Evolutionary conservation across 92 coral and sea anemone genomes (phyloP).

Genomic region (Porites evermanni): DNA sequence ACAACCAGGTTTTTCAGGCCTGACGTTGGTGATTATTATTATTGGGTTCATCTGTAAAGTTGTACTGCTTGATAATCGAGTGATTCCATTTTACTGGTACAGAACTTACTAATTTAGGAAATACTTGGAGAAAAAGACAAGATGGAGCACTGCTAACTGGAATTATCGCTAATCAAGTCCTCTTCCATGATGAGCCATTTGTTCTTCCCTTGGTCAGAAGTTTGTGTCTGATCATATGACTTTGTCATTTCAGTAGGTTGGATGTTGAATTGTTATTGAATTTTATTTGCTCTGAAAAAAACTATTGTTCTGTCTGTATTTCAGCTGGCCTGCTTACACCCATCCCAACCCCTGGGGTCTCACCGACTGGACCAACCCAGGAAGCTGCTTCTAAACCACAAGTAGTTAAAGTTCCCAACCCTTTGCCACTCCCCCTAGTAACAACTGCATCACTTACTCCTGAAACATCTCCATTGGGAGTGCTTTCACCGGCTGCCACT

Average conservation of each 20-base stretch:
- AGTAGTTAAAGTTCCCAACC: constrained; percentile 66
- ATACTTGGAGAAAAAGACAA: no score
- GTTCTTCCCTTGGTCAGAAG: no score
- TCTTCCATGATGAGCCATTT: no score
- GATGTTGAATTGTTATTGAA: not conserved
- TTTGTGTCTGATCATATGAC: no score
- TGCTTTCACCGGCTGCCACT: constrained; percentile 98
- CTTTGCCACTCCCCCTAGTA: constrained; percentile 76
- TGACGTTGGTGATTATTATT: no score
- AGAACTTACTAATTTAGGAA: no score
- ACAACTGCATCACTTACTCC: constrained; percentile 84
- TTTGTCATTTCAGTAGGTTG: not conserved
- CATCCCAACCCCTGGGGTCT: constrained; percentile 88
- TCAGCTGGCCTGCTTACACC: constrained; percentile 94
- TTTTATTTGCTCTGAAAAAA: not conserved
- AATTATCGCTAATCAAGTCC: no score
- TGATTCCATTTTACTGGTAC: no score
- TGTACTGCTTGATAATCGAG: no score
- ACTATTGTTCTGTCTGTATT: constrained; percentile 1
- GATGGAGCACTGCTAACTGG: no score
- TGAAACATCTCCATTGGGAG: constrained; percentile 96
- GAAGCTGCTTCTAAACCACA: constrained; percentile 65
- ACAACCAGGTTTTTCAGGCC: no score
- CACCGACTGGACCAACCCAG: constrained; percentile 84
- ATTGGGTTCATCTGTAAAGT: no score